A percentile compares a stretch with the other conserved stretches of the same genome.
These are phyloP conservation scores for Cladopsammia gracilis DNA, from an alignment of 64 coral and sea anemone species.

Conservation along the genomic window DNA sequence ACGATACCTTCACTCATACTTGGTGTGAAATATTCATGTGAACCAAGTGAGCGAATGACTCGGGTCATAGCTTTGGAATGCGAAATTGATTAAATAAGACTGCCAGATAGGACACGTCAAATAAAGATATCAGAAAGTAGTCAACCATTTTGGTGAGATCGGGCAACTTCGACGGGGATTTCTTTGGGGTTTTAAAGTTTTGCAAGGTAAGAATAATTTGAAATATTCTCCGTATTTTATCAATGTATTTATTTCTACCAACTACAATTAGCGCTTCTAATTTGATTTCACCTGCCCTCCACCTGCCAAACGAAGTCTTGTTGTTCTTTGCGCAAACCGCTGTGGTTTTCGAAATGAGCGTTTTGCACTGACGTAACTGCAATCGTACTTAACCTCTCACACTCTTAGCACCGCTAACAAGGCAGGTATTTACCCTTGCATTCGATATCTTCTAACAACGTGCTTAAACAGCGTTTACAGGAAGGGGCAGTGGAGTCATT, in stretches of 20 bases:
- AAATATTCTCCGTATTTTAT: neutral
- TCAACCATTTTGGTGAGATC: conserved; percentile 4
- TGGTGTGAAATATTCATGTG: conserved; percentile 35
- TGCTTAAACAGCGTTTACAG: conserved; percentile 56
- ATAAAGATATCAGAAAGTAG: conserved; percentile 24
- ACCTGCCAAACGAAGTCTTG: conserved; percentile 32
- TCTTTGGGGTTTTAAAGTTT: conserved; percentile 26
- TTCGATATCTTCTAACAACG: neutral
- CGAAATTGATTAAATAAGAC: conserved; percentile 43
- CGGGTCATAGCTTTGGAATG: conserved; percentile 58
- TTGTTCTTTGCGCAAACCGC: conserved; percentile 34
- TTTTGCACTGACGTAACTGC: conserved; percentile 49
- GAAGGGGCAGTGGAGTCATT: conserved; percentile 30
- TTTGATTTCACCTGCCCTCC: conserved; percentile 20
- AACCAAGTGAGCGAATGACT: conserved; percentile 32
- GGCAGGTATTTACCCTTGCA: conserved; percentile 17
- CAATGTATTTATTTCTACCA: neutral
- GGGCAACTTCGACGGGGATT: neutral
- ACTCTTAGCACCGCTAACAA: neutral
- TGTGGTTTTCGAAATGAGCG: neutral
- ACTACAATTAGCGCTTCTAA: neutral
- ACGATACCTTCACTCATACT: neutral
- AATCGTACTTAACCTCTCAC: conserved; percentile 26
- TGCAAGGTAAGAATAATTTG: neutral
- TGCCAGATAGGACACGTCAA: conserved; percentile 50